Evolutionary conservation across 2,888 invertebrate species (phyloP).

Genomic region (Athetis lepigone): DNA sequence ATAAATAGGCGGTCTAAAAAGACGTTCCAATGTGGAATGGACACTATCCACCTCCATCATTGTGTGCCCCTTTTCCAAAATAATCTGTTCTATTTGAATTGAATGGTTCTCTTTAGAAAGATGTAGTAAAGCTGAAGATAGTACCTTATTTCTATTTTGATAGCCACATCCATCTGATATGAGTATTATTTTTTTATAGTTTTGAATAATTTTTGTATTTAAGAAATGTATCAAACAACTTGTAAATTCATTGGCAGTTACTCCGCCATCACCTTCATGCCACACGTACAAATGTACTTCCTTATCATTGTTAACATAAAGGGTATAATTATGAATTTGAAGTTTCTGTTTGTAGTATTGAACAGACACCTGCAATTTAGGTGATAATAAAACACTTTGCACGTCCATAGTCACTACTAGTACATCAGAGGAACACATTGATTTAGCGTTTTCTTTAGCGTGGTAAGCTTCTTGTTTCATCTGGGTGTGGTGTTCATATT

Average conservation of each 20-base stretch:
- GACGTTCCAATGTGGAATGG: slow-evolving; percentile 32
- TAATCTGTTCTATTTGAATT: slow-evolving; percentile 13
- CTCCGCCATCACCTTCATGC: slow-evolving; percentile 29
- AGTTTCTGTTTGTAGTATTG: slow-evolving; percentile 15
- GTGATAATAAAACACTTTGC: slow-evolving; percentile 5
- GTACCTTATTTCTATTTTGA: slow-evolving; percentile 19
- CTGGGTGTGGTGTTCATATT: background rate
- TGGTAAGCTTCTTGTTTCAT: slow-evolving; percentile 14
- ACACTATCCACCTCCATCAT: slow-evolving; percentile 48
- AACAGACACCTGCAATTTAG: slow-evolving; percentile 6
- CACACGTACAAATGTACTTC: slow-evolving; percentile 23
- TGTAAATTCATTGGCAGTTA: slow-evolving; percentile 15
- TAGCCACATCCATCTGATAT: slow-evolving; percentile 22
- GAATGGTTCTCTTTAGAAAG: background rate
- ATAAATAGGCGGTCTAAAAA: slow-evolving; percentile 21
- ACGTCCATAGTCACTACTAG: slow-evolving; percentile 8
- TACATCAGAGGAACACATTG: background rate
- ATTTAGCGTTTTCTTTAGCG: slow-evolving; percentile 1
- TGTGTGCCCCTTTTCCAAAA: slow-evolving; percentile 37
- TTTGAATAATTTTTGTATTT: background rate
- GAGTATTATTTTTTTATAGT: slow-evolving; percentile 20
- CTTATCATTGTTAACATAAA: slow-evolving; percentile 21
- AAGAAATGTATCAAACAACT: slow-evolving; percentile 21
- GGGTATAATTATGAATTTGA: slow-evolving; percentile 10
- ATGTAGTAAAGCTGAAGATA: slow-evolving; percentile 6